Evolutionary conservation across 2,888 invertebrate genomes (phyloP), one percentile per base, ranked within the genome.

Genomic region (Pseudeuparius sepicola): DNA sequence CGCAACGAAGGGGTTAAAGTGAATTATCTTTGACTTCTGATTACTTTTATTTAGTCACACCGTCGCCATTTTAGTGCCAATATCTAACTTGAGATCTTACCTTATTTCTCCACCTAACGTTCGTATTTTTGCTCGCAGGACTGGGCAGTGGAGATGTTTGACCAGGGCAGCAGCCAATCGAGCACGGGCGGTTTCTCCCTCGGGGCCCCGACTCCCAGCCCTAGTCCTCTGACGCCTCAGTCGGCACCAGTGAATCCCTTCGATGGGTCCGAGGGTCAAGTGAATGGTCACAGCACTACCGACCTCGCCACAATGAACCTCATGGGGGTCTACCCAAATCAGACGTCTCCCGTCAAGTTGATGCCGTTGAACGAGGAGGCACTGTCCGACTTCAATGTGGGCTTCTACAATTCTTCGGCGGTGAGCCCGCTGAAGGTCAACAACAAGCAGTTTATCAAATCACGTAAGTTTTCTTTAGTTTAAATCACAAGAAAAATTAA

Each of bases 151-250:
- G 63, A 64, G 35, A 53, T 60, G 42, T 63, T 67, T 46, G 61
- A 57, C 50, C 65, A 39, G 59, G 67, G 53, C 55, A 70, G 55
- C 57, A 71, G 40, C 41, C 63, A 63, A 34, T 63, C 61, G 9
- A 63, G 63, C 44, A 54, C 50, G 13, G 57, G 60, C 14, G 59
- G 51, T 7, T 56, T 56, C 42, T 60, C 61, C 2, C 41, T 49
- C 5, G 56, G 55, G 7, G 52, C 53, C 13, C 50, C 59, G 23
- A 60, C 56, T 39, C 63, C 63, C 3, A 57, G 58, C 34, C 59
- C 62, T 4, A 42, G 54, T 15, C 54, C 59, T 4, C 48, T 53
- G 16, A 52, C 56, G 4, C 52, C 54, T 6, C 49, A 50, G 10
- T 41, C 51, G 15, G n/a, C n/a, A n/a, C n/a, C n/a, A n/a, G n/a